Percentiles rank a stretch among this genome's conserved stretches.
Conservation (phyloP, 2,113 vertebrate genomes). For the Phyllostomus hastatus region DNA sequence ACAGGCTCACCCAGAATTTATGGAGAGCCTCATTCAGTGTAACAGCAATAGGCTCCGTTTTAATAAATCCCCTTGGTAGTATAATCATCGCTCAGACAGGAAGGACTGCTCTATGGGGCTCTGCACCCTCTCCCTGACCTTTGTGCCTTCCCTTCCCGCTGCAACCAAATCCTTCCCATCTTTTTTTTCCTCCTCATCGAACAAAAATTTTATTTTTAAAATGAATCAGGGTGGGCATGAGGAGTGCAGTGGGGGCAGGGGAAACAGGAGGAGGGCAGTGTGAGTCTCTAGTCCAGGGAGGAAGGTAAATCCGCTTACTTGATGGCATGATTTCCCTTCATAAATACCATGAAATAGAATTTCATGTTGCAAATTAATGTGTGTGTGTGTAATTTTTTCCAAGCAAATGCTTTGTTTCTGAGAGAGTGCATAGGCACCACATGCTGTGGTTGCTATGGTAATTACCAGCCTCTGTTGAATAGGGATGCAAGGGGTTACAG, state of each 20-base stretch:
- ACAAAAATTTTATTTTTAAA: slow-evolving; percentile 67
- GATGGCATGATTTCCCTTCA: slow-evolving; percentile 59
- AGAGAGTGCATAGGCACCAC: slow-evolving; percentile 71
- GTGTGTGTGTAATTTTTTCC: slow-evolving; percentile 55
- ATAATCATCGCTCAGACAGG: slow-evolving; percentile 60
- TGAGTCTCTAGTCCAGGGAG: background rate
- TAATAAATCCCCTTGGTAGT: slow-evolving; percentile 72
- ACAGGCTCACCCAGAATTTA: slow-evolving; percentile 54
- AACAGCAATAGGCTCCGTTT: slow-evolving; percentile 55
- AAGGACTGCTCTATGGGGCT: slow-evolving; percentile 44
- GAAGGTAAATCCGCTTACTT: slow-evolving; percentile 36
- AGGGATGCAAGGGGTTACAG: slow-evolving; percentile 80
- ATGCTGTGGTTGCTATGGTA: slow-evolving; percentile 86
- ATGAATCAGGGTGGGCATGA: slow-evolving; percentile 39
- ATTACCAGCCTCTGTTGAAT: slow-evolving; percentile 84
- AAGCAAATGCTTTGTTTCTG: slow-evolving; percentile 82
- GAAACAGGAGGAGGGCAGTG: background rate
- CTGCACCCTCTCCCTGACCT: slow-evolving; percentile 58
- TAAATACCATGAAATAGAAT: slow-evolving; percentile 74
- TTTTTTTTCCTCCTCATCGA: slow-evolving; percentile 15
- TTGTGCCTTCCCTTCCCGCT: slow-evolving; percentile 66
- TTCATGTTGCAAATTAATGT: slow-evolving; percentile 77
- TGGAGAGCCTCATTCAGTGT: slow-evolving; percentile 7
- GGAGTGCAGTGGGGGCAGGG: background rate
- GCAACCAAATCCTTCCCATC: slow-evolving; percentile 57